phyloP scores from a whole-genome alignment of 2,888 invertebrate genomes.

The Cataglyphis rosenhaueri region DNA sequence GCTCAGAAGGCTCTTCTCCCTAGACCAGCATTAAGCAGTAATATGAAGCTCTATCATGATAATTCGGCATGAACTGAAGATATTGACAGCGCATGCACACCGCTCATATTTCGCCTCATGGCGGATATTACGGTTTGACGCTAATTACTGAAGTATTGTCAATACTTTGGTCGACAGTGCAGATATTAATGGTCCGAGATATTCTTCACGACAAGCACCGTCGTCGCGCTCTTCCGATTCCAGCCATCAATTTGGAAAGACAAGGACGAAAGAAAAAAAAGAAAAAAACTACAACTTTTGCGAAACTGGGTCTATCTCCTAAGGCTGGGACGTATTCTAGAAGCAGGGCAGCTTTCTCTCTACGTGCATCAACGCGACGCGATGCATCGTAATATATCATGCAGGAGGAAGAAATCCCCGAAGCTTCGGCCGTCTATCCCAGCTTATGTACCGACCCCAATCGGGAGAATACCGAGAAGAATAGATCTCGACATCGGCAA shows the following conservation, averaged over 20 bases:
- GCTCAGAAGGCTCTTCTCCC: not conserved
- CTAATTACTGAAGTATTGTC: constrained; percentile 40
- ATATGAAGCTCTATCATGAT: constrained; percentile 1
- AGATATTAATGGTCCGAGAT: constrained; percentile 30
- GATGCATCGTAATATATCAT: constrained; percentile 61
- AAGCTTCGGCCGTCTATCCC: constrained; percentile 69
- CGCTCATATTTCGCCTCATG: not conserved
- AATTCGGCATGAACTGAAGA: constrained; percentile 28
- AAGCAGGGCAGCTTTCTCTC: constrained; percentile 40
- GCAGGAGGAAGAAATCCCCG: constrained; percentile 69
- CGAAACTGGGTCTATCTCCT: constrained; percentile 69
- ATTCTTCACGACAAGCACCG: constrained; percentile 13
- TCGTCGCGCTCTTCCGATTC: not conserved
- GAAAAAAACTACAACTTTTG: constrained; percentile 42
- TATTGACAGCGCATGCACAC: constrained; percentile 22
- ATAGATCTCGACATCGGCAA: constrained; percentile 35
- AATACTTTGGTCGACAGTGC: constrained; percentile 26
- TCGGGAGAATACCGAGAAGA: constrained; percentile 19
- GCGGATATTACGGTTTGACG: not conserved
- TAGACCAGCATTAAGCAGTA: not conserved
- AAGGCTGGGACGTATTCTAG: constrained; percentile 53
- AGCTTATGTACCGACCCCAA: constrained; percentile 48
- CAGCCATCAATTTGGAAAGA: constrained; percentile 27
- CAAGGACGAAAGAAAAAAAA: constrained; percentile 47
- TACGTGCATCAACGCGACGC: constrained; percentile 47